Evolutionary conservation across 1,140 invertebrate genomes (phyloP).

Genomic region (Diachasmimorpha longicaudata): DNA sequence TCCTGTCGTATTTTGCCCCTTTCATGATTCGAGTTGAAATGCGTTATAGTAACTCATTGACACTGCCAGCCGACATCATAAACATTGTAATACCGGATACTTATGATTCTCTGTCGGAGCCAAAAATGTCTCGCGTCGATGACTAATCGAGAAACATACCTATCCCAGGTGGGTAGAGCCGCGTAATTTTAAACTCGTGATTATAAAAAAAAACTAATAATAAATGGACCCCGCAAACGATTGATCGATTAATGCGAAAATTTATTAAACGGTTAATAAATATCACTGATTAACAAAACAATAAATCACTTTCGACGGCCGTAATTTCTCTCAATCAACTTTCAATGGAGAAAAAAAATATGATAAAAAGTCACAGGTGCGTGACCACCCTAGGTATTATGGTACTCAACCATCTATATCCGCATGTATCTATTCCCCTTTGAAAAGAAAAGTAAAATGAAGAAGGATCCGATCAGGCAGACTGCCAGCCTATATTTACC

Average conservation of each 20-base stretch:
- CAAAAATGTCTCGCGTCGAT: constrained; percentile 22
- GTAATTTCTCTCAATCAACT: not conserved
- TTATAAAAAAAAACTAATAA: not conserved
- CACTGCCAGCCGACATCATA: constrained; percentile 11
- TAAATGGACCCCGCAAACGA: not conserved
- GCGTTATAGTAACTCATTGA: constrained; percentile 17
- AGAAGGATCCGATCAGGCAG: constrained; percentile 44
- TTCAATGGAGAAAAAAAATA: not conserved
- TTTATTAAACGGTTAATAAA: not conserved
- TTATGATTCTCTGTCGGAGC: not conserved
- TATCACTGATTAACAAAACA: not conserved
- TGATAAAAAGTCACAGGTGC: constrained; percentile 11
- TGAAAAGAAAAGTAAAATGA: constrained; percentile 46
- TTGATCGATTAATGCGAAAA: not conserved
- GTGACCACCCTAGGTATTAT: constrained; percentile 12
- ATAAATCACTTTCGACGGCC: not conserved
- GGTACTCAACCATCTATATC: constrained; percentile 20
- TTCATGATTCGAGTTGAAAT: not conserved
- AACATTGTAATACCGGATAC: constrained; percentile 14
- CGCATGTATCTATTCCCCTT: constrained; percentile 23
- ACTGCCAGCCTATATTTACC: constrained; percentile 56
- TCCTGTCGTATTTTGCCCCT: not conserved
- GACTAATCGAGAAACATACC: not conserved
- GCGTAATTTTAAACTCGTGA: not conserved
- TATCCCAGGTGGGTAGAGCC: not conserved